A percentile compares a stretch with the other conserved stretches of the same genome.
These are phyloP conservation scores for Drosophila trapezifrons DNA, from an alignment of 1,140 invertebrate species.

Conservation along the genomic window DNA sequence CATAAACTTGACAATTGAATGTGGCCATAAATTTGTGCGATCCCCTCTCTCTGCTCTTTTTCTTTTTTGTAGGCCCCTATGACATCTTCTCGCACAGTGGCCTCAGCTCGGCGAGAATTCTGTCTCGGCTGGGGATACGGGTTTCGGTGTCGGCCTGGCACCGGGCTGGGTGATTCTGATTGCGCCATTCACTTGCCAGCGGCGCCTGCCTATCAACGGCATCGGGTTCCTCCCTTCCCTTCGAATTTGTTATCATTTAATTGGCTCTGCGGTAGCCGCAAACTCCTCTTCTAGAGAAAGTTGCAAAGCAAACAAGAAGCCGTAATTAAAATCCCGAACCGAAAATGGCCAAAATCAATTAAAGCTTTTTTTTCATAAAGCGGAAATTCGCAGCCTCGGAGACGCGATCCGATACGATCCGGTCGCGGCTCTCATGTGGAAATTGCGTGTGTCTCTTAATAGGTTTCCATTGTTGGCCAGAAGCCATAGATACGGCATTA, in stretches of 20 bases:
- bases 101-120: slow-evolving; percentile 59
- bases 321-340: slow-evolving; percentile 56
- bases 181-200: slow-evolving; percentile 69
- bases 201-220: slow-evolving; percentile 69
- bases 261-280: slow-evolving; percentile 70
- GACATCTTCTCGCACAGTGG: slow-evolving; percentile 46
- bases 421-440: slow-evolving; percentile 13
- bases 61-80: background rate
- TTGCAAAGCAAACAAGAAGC: slow-evolving; percentile 35
- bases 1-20: slow-evolving; percentile 82
- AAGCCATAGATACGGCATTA: slow-evolving; percentile 58
- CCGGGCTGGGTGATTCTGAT: slow-evolving; percentile 30
- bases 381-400: slow-evolving; percentile 51
- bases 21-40: slow-evolving; percentile 71
- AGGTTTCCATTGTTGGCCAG: slow-evolving; percentile 46
- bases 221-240: slow-evolving; percentile 43
- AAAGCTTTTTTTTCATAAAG: slow-evolving; percentile 29
- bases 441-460: slow-evolving; percentile 50
- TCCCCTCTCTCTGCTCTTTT: slow-evolving; percentile 9
- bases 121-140: slow-evolving; percentile 15
- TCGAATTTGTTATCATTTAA: slow-evolving; percentile 79
- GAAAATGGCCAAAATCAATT: slow-evolving; percentile 64
- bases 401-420: slow-evolving; percentile 29
- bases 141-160: slow-evolving; percentile 16
- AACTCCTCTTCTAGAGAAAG: slow-evolving; percentile 59